These are phyloP conservation scores for Gastrophryne carolinensis DNA, from an alignment of 2,797 vertebrate species.

Conservation along the genomic window DNA sequence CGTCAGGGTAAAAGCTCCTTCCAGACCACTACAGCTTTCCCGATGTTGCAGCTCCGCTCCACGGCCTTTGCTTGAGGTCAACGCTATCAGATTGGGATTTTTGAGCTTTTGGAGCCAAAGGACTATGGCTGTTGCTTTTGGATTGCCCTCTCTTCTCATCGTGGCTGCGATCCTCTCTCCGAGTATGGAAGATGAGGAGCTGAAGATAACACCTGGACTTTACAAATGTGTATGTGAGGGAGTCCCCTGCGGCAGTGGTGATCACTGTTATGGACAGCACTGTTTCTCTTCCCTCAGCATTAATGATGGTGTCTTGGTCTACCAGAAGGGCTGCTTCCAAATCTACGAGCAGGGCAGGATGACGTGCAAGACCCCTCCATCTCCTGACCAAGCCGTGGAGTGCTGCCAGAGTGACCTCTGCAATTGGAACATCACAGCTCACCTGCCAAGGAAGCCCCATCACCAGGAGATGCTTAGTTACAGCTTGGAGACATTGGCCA, in stretches of 20 bases:
- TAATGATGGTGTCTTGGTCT: slow-evolving; percentile 76
- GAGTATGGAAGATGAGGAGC: slow-evolving; percentile 77
- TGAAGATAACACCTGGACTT: slow-evolving; percentile 70
- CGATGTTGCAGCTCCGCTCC: too few species aligned
- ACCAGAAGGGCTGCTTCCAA: slow-evolving; percentile 95
- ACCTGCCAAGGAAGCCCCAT: slow-evolving; percentile 77
- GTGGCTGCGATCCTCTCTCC: slow-evolving; percentile 73
- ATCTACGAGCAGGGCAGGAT: slow-evolving; percentile 89
- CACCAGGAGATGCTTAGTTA: slow-evolving; percentile 73
- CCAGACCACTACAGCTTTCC: too few species aligned
- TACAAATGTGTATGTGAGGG: slow-evolving; percentile 92
- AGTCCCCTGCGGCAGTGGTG: slow-evolving; percentile 78
- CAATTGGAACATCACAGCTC: slow-evolving; percentile 89
- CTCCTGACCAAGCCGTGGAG: slow-evolving; percentile 88
- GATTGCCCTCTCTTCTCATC: slow-evolving; percentile 77
- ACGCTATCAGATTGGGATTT: too few species aligned
- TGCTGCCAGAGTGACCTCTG: slow-evolving; percentile 94
- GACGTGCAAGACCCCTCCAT: slow-evolving; percentile 92
- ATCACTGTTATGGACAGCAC: slow-evolving; percentile 88
- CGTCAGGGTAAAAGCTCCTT: too few species aligned
- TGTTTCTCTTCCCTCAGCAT: slow-evolving; percentile 90
- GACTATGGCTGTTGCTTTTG: slow-evolving; percentile 71
- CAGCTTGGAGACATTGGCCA: slow-evolving; percentile 79
- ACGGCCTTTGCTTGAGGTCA: too few species aligned
- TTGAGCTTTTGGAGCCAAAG: slow-evolving; percentile 67